These are phyloP conservation scores for Malurus leucopterus DNA, from an alignment of 2,797 vertebrate genomes.

Conservation along the genomic window DNA sequence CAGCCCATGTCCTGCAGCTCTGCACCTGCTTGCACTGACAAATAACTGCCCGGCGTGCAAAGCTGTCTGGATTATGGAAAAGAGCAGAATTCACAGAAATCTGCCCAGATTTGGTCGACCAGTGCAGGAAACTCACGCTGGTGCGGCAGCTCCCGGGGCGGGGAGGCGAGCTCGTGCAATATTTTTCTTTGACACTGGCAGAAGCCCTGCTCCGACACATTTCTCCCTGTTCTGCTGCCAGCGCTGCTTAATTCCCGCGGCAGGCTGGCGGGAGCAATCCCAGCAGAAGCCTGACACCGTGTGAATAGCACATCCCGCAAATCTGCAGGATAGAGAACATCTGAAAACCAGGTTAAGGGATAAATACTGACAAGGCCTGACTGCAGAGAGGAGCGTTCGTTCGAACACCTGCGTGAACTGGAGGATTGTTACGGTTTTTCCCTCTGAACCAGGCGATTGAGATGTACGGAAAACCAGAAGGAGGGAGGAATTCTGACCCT, in stretches of 20 bases:
- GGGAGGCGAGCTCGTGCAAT: background rate
- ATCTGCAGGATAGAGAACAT: slow-evolving; percentile 32
- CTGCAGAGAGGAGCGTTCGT: background rate
- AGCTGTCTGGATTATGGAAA: background rate
- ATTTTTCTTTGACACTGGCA: background rate
- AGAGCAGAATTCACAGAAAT: background rate
- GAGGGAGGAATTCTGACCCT: background rate
- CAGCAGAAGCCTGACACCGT: slow-evolving; percentile 54
- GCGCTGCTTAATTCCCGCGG: background rate
- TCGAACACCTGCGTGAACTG: background rate
- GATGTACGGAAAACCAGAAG: fast-evolving
- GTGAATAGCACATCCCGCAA: slow-evolving; percentile 41
- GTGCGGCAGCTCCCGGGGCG: background rate
- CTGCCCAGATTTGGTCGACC: background rate
- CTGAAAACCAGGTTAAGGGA: slow-evolving; percentile 34
- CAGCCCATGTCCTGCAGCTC: slow-evolving; percentile 48
- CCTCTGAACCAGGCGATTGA: fast-evolving
- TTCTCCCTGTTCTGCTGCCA: background rate
- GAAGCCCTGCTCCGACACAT: background rate
- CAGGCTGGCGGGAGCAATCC: slow-evolving; percentile 25
- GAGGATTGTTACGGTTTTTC: background rate
- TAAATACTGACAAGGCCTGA: slow-evolving; percentile 4
- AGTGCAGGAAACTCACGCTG: fast-evolving
- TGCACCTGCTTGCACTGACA: slow-evolving; percentile 33
- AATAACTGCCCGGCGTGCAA: background rate